Evolutionary conservation across 2,797 vertebrate genomes (phyloP), one percentile per base, ranked within the genome.

Genomic region (Coracias cyanogaster): DNA sequence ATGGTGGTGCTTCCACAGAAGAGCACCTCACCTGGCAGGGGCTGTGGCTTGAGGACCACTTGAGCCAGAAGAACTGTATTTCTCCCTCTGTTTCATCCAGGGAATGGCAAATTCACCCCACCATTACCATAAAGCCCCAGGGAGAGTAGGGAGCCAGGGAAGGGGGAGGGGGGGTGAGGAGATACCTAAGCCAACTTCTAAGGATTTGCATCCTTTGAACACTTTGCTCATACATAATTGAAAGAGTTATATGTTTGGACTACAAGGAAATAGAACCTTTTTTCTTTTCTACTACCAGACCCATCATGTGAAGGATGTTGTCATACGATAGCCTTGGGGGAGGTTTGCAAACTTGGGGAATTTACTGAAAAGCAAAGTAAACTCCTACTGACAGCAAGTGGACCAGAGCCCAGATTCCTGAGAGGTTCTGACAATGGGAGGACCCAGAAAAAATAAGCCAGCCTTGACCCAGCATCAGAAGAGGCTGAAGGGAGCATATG

Each of bases 381-480:
- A 94, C 93, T 58, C 83, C 73, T 82, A 58, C 55, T 88, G 89
- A 90, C 78, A 86, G 91, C 72, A 77, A 91, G 78, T 88, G 84
- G 87, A 86, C 41, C 67, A 65, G 9, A 67, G 90, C 81, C 89
- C 82, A 55, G 70, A 82, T 51, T 83, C 65, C 64, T 3, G 3
- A 77, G 62, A 88, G 62, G 39, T 84, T 82, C 82, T 79, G 70
- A 72, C 87, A 86, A 31, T 60, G 67, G 76, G 79, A 96, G 48
- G 92, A 95, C 71, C 17, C 61, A 87, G 79, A 39, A 92, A 94
- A 97, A 96, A 95, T 62, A 95, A 96, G 46, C 87, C 83, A 81
- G 61, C 29, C 62, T 73, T 86, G 93, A 97, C 87, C 83, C 8
- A 0, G 2, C 89, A 57, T 9, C 2, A 0, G 39, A 74, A 65